Percentiles rank a stretch among this genome's conserved stretches.
Conservation (phyloP, 2,888 invertebrate species). For the Stictocephala bisonia region DNA sequence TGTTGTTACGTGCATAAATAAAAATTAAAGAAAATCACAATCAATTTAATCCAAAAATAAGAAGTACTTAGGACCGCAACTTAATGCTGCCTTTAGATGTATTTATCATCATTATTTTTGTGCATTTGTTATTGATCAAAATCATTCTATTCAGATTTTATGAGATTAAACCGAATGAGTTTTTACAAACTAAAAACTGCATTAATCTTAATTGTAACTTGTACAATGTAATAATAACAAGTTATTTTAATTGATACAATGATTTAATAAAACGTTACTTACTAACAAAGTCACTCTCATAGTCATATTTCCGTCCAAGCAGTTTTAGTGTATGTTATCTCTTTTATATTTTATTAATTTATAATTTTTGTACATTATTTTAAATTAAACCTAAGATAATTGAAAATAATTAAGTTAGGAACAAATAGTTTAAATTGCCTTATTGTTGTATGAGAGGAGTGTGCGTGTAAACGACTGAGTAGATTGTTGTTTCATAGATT, state of each 20-base stretch:
- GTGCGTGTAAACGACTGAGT: slow-evolving; percentile 16
- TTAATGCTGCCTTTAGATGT: too few relatives aligned
- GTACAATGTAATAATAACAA: too few relatives aligned
- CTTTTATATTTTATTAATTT: slow-evolving; percentile 27
- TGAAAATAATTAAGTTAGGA: background rate
- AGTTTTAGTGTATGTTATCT: background rate
- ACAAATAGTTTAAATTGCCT: slow-evolving; percentile 36
- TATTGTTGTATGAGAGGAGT: slow-evolving; percentile 35
- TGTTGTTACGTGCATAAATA: too few relatives aligned
- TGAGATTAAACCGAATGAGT: background rate
- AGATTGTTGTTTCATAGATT: slow-evolving; percentile 13
- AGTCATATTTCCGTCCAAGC: slow-evolving; percentile 33
- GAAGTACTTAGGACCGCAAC: too few relatives aligned
- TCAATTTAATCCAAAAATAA: too few relatives aligned
- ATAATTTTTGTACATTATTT: background rate
- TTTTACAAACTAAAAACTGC: too few relatives aligned
- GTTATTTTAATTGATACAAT: too few relatives aligned
- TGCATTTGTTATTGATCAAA: too few relatives aligned
- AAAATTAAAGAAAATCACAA: too few relatives aligned
- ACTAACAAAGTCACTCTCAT: slow-evolving; percentile 11
- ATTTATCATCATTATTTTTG: too few relatives aligned
- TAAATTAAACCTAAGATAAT: background rate
- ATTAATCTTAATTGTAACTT: too few relatives aligned
- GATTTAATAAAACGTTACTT: too few relatives aligned
- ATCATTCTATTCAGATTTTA: background rate